phyloP scores from a whole-genome alignment of 2,113 vertebrate genomes.

The Nansenia antarctica region DNA sequence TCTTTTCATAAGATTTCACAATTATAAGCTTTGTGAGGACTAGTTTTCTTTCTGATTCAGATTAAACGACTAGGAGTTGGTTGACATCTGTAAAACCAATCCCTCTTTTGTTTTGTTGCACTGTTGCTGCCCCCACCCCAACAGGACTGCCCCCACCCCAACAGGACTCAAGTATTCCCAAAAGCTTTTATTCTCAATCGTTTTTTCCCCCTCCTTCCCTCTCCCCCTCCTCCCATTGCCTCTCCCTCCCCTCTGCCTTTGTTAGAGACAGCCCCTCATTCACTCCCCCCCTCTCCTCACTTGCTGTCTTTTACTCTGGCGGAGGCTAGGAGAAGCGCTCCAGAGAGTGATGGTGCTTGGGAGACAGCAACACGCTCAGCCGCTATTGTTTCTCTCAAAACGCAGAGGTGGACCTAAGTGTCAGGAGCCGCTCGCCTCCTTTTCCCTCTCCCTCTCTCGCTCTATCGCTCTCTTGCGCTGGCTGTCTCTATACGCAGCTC shows the following conservation, averaged over 20 bases:
- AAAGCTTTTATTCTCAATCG: conserved; percentile 65
- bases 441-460: conserved; percentile 15
- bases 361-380: neutral
- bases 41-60: conserved; percentile 62
- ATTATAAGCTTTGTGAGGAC: conserved; percentile 43
- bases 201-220: conserved; percentile 62
- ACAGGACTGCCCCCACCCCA: conserved; percentile 32
- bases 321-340: neutral
- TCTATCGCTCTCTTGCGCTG: conserved; percentile 34
- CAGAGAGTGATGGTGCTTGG: neutral
- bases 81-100: conserved; percentile 67
- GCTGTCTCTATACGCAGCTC: conserved; percentile 39
- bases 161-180: conserved; percentile 65
- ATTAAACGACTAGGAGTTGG: conserved; percentile 54
- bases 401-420: neutral
- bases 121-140: conserved; percentile 43
- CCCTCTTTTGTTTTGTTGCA: conserved; percentile 69
- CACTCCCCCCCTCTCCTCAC: conserved; percentile 15
- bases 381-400: neutral
- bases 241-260: conserved; percentile 16
- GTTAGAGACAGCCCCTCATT: conserved; percentile 47
- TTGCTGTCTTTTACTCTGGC: neutral
- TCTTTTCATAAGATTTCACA: conserved; percentile 34
- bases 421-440: neutral
- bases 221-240: conserved; percentile 32